Percentiles rank a stretch among this genome's conserved stretches.
Conservation (phyloP, 2,797 vertebrate species). For the Sebastes nivosus region DNA sequence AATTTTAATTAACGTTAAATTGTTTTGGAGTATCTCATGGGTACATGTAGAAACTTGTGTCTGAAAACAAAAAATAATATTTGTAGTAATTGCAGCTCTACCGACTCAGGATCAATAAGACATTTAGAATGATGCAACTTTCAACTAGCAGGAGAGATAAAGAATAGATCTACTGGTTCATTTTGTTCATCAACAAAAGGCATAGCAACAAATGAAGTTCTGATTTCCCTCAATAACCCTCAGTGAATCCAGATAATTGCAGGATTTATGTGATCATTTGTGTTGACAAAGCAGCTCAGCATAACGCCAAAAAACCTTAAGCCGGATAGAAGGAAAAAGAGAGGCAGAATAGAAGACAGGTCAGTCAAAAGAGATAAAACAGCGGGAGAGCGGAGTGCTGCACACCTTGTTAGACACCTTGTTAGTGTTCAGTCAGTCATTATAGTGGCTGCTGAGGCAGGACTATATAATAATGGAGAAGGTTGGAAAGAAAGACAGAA, state of each 20-base stretch:
- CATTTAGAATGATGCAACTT: background rate
- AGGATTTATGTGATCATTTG: slow-evolving; percentile 36
- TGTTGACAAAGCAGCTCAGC: slow-evolving; percentile 4
- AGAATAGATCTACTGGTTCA: background rate
- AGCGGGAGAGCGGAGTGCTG: slow-evolving; percentile 26
- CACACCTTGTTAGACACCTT: slow-evolving; percentile 59
- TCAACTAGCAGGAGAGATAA: background rate
- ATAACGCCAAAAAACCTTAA: slow-evolving; percentile 26
- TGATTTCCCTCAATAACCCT: slow-evolving; percentile 12
- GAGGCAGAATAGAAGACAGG: slow-evolving; percentile 9
- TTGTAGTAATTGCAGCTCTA: background rate
- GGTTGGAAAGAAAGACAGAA: slow-evolving; percentile 3
- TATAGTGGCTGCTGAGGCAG: slow-evolving; percentile 40
- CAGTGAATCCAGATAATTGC: slow-evolving; percentile 12
- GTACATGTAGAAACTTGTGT: background rate
- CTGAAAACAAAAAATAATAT: background rate
- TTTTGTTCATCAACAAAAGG: slow-evolving; percentile 2
- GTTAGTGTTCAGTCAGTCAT: slow-evolving; percentile 62
- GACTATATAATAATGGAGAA: slow-evolving; percentile 16
- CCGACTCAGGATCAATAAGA: background rate
- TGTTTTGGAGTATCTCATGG: background rate
- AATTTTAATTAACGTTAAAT: slow-evolving; percentile 18
- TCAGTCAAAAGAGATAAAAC: slow-evolving; percentile 47
- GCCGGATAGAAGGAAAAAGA: background rate
- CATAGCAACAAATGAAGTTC: background rate